phyloP scores from a whole-genome alignment of 2,113 vertebrate species.

The Paratilapia polleni region DNA sequence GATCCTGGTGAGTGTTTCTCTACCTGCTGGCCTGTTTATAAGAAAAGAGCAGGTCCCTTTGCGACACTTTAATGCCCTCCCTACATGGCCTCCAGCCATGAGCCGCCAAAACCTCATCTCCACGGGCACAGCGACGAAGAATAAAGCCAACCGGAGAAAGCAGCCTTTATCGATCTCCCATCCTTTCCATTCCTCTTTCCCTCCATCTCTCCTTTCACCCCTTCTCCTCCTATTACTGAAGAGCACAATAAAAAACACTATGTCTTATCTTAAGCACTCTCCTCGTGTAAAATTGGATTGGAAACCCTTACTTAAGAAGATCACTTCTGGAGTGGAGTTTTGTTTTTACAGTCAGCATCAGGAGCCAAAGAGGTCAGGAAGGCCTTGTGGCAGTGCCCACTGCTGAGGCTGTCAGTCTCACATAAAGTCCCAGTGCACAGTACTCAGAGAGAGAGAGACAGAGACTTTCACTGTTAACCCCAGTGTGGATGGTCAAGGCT shows the following conservation, averaged over 20 bases:
- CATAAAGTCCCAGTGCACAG: background rate
- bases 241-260: constrained; percentile 68
- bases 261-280: constrained; percentile 72
- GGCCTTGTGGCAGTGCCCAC: constrained; percentile 19
- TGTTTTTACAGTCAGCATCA: constrained; percentile 55
- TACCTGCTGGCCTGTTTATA: constrained; percentile 53
- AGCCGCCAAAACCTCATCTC: constrained; percentile 49
- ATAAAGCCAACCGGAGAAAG: constrained; percentile 51
- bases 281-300: constrained; percentile 75
- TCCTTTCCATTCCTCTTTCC: constrained; percentile 42
- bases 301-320: constrained; percentile 75
- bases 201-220: constrained; percentile 54
- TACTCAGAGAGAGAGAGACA: background rate
- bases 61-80: constrained; percentile 48
- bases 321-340: constrained; percentile 68
- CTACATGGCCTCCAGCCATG: constrained; percentile 35
- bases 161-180: constrained; percentile 63
- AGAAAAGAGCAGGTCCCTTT: constrained; percentile 42
- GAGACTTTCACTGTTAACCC: constrained; percentile 36
- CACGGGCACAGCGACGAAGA: constrained; percentile 32
- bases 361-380: constrained; percentile 49
- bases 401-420: constrained; percentile 36
- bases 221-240: constrained; percentile 62
- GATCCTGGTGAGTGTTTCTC: constrained; percentile 18
- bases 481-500: constrained; percentile 40